phyloP scores from a whole-genome alignment of 1,140 invertebrate genomes.

The Telenomus remus region DNA sequence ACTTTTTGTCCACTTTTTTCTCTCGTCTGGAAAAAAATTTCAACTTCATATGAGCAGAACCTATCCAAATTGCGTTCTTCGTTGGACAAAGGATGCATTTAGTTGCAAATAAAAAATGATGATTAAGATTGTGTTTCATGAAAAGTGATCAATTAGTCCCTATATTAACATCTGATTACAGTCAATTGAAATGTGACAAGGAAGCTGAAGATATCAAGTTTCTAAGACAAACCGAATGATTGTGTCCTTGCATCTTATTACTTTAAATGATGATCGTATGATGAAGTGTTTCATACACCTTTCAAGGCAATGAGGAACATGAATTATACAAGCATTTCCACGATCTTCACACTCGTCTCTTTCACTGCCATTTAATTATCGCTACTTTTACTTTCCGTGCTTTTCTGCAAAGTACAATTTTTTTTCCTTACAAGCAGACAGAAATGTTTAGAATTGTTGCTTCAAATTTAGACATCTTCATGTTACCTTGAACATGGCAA shows the following conservation, averaged over 20 bases:
- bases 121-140: conserved; percentile 21
- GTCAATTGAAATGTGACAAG: conserved; percentile 20
- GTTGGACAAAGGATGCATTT: no score
- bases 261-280: conserved; percentile 24
- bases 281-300: conserved; percentile 26
- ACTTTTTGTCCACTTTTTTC: no score
- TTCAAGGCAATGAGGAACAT: conserved; percentile 24
- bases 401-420: conserved; percentile 8
- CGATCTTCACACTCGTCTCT: conserved; percentile 8
- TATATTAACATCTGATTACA: conserved; percentile 19
- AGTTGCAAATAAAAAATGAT: no score
- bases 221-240: conserved; percentile 27
- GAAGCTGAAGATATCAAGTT: conserved; percentile 30
- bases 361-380: conserved; percentile 19
- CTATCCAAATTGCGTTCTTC: no score
- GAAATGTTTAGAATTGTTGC: no score
- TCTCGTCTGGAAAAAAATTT: no score
- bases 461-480: no score
- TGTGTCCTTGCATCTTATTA: conserved; percentile 43
- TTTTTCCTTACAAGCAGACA: neutral
- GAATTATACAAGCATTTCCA: conserved; percentile 22
- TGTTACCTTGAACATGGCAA: no score
- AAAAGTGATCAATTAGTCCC: conserved; percentile 25
- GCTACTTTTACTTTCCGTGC: conserved; percentile 33
- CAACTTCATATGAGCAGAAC: no score